These are phyloP conservation scores for Sebastolobus altivelis DNA, from an alignment of 2,797 vertebrate genomes.

Conservation along the genomic window DNA sequence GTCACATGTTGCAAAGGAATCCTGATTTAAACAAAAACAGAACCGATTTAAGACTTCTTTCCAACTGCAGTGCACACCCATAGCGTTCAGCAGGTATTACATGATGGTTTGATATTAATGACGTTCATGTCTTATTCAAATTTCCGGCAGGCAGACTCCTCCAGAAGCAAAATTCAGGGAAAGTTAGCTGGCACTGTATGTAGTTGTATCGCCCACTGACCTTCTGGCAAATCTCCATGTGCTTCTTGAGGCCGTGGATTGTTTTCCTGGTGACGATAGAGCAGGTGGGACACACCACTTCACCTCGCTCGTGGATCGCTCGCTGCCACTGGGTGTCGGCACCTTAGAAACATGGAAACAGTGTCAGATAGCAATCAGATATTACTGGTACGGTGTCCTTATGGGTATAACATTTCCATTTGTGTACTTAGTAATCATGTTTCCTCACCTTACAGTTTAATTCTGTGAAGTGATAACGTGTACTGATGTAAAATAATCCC, in stretches of 20 bases:
- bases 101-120: neutral
- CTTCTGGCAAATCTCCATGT: slow-evolving; percentile 99
- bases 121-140: neutral
- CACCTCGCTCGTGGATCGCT: slow-evolving; percentile 91
- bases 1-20: neutral
- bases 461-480: neutral
- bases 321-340: slow-evolving; percentile 91
- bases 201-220: slow-evolving; percentile 77
- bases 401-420: slow-evolving; percentile 1
- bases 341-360: slow-evolving; percentile 55
- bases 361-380: slow-evolving; percentile 2
- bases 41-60: neutral
- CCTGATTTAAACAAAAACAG: neutral
- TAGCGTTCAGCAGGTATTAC: neutral
- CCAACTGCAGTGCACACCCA: neutral
- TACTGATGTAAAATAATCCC: neutral
- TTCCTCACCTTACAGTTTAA: neutral
- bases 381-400: neutral
- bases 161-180: neutral
- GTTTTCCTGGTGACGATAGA: slow-evolving; percentile 94
- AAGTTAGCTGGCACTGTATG: neutral
- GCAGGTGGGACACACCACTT: slow-evolving; percentile 94
- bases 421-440: neutral
- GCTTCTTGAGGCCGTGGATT: slow-evolving; percentile 94
- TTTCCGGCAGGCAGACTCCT: neutral